Percentiles rank a stretch among this genome's conserved stretches.
Evolutionary conservation across 2,113 vertebrate species (phyloP).

Genomic region (Clarias macrocephalus): DNA sequence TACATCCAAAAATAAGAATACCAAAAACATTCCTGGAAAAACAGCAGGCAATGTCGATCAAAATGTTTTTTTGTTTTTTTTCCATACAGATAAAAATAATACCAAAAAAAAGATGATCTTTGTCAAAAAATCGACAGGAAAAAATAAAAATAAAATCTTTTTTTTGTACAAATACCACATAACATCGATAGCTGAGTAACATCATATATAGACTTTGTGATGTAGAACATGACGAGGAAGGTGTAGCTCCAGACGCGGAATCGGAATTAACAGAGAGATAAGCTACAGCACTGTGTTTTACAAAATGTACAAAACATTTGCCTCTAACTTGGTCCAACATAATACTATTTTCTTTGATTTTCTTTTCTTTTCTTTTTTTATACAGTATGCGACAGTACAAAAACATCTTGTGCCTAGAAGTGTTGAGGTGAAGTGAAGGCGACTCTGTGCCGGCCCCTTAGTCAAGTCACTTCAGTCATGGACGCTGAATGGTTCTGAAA

Average conservation of each 20-base stretch:
- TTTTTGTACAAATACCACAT: conserved; percentile 93
- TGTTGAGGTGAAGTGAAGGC: conserved; percentile 88
- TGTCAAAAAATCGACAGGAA: conserved; percentile 76
- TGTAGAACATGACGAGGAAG: conserved; percentile 80
- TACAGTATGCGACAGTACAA: conserved; percentile 80
- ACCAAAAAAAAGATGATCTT: conserved; percentile 70
- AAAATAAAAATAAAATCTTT: conserved; percentile 69
- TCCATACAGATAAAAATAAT: conserved; percentile 74
- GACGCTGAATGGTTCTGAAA: conserved; percentile 95
- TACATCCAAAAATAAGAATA: conserved; percentile 69
- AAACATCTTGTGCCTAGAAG: conserved; percentile 86
- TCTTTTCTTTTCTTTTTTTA: conserved; percentile 46
- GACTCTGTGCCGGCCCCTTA: conserved; percentile 75
- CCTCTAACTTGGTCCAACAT: conserved; percentile 92
- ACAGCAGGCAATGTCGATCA: conserved; percentile 75
- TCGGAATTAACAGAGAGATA: conserved; percentile 78
- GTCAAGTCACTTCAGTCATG: conserved; percentile 99
- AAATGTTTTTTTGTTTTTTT: conserved; percentile 39
- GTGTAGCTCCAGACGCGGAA: conserved; percentile 85
- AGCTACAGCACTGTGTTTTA: conserved; percentile 97
- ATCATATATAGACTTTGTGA: conserved; percentile 75
- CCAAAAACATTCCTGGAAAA: conserved; percentile 76
- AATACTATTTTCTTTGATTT: conserved; percentile 75
- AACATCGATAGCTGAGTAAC: conserved; percentile 82
- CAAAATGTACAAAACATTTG: conserved; percentile 99